Percentiles rank a stretch among this genome's conserved stretches.
phyloP scores from a whole-genome alignment of 30 jellyfish, hydroid and myxozoan species.

The Hydractinia echinata region DNA sequence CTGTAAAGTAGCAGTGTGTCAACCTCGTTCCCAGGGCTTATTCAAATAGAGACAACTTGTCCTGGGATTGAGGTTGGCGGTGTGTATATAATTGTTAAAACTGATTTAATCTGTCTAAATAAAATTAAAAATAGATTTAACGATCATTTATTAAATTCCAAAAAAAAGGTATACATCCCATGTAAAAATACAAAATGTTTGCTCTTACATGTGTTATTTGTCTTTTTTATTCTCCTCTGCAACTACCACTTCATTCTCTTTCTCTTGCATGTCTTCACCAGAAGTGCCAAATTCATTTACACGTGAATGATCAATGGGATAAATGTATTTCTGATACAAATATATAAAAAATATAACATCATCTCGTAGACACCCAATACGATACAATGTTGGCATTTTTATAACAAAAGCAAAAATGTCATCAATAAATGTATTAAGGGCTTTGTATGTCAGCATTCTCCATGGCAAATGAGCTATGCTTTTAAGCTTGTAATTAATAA shows the following conservation, averaged over 20 bases:
- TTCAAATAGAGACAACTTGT: too few species aligned
- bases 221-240: conserved; percentile 6
- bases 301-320: conserved; percentile 79
- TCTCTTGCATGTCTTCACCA: conserved; percentile 46
- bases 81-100: too few species aligned
- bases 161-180: too few species aligned
- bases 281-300: conserved; percentile 89
- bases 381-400: conserved; percentile 93
- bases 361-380: conserved; percentile 95
- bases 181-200: too few species aligned
- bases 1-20: too few species aligned
- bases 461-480: conserved; percentile 98
- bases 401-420: conserved; percentile 98
- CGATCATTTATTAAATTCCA: too few species aligned
- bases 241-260: background rate
- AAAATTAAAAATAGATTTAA: too few species aligned
- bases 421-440: conserved; percentile 91
- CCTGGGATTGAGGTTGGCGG: too few species aligned
- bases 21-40: too few species aligned
- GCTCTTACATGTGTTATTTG: background rate
- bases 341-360: conserved; percentile 87
- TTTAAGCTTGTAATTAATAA: conserved; percentile 91
- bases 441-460: conserved; percentile 98
- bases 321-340: conserved; percentile 90
- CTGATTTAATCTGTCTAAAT: too few species aligned